Percentiles rank a stretch among this genome's conserved stretches.
phyloP scores from a whole-genome alignment of 2,113 vertebrate species.

The Pogona vitticeps region DNA sequence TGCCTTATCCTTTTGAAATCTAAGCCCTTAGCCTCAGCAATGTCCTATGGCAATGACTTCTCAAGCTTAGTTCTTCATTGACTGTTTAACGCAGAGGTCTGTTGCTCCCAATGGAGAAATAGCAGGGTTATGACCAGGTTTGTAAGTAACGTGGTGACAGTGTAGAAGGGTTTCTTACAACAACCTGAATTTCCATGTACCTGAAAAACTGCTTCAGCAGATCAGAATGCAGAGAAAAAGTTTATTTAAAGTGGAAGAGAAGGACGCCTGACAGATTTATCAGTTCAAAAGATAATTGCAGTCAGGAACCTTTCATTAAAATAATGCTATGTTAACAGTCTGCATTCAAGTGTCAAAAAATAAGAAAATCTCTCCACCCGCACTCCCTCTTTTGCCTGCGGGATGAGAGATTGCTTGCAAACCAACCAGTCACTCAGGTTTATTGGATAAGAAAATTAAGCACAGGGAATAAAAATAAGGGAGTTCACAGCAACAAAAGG shows the following conservation, averaged over 20 bases:
- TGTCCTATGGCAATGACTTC: slow-evolving; percentile 4
- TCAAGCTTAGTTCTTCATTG: background rate
- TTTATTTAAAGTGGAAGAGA: slow-evolving; percentile 14
- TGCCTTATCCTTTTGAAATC: background rate
- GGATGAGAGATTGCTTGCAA: slow-evolving; percentile 10
- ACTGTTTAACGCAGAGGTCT: background rate
- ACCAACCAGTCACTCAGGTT: slow-evolving; percentile 41
- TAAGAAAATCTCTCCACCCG: background rate
- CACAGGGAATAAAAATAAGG: slow-evolving; percentile 19
- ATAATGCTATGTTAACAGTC: slow-evolving; percentile 26
- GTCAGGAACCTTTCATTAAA: slow-evolving; percentile 22
- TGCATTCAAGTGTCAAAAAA: slow-evolving; percentile 23
- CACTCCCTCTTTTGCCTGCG: background rate
- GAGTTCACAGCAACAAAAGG: background rate
- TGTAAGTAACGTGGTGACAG: background rate
- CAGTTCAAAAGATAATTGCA: slow-evolving; percentile 28
- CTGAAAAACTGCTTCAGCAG: slow-evolving; percentile 5
- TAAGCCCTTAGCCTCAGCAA: background rate
- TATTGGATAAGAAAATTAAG: slow-evolving; percentile 25
- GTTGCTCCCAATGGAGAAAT: background rate
- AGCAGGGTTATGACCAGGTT: background rate
- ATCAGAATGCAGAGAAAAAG: background rate
- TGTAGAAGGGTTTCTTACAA: background rate
- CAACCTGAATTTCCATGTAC: background rate
- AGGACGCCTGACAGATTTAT: slow-evolving; percentile 32